Evolutionary conservation across 2,797 vertebrate genomes (phyloP), one percentile per base, ranked within the genome.

Genomic region (Hydrolagus colliei): DNA sequence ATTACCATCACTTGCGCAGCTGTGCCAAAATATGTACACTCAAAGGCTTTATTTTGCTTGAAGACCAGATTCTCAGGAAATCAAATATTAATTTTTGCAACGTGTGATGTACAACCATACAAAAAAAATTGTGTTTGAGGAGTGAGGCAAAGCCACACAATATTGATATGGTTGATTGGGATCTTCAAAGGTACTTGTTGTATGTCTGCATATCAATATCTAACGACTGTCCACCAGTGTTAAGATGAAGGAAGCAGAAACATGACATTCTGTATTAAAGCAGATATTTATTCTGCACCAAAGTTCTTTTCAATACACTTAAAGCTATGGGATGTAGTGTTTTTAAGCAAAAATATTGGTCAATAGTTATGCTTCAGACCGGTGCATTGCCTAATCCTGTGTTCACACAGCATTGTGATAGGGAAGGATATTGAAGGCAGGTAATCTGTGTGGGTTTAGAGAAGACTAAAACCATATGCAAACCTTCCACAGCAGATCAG

Each of bases 291-390:
- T 82, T 82, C 78, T 35, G 32, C n/a, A 9, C 79, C 71, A 18
- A 71, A 41, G 65, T 52, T 52, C 18, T 16, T 18, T 84, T 71
- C 41, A 68, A n/a, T 35, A 84, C 27, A 9, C 71, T 71, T 84
- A 84, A 52, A 84, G 16, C 79, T 84, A 63, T 84, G 79, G 79
- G 41, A 41, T 67, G 68, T 67, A 41, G 62, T 63, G 68, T 84
- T 84, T 71, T 68, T 84, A 63, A 84, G 79, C 71, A 71, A 35
- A 27, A 84, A 84, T 68, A 84, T 84, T 84, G 79, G 27, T 35
- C 71, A 67, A 32, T 71, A 84, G 67, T 67, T 84, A 84, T 71
- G 79, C 79, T 35, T 84, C 65, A 68, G 79, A 84, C 79, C 62
- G 35, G 32, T 18, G n/a, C 65, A 84, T 18, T 52, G 71, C 65